Conservation (phyloP, 2,113 vertebrate species). For the Pantherophis guttatus region DNA sequence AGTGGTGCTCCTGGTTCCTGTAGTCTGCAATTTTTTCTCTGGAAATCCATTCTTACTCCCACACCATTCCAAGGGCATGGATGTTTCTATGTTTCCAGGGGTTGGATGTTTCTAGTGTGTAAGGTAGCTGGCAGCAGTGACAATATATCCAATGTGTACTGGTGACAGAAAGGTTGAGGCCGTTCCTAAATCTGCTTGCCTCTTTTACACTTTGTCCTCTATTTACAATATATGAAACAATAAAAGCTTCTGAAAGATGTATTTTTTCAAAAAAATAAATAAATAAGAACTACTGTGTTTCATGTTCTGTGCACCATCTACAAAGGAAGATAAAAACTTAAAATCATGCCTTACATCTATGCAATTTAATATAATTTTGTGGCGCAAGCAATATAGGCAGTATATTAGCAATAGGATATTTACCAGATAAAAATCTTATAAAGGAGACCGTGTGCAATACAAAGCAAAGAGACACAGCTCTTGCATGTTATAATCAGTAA, state of each 20-base stretch:
- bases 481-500: neutral
- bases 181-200: too few relatives aligned
- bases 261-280: too few relatives aligned
- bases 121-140: too few relatives aligned
- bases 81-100: too few relatives aligned
- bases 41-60: too few relatives aligned
- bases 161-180: too few relatives aligned
- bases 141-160: too few relatives aligned
- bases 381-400: neutral
- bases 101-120: too few relatives aligned
- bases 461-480: neutral
- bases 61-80: too few relatives aligned
- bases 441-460: neutral
- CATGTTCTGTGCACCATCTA: neutral
- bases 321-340: neutral
- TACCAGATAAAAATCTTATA: neutral
- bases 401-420: neutral
- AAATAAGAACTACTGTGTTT: neutral
- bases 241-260: neutral
- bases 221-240: neutral
- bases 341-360: neutral
- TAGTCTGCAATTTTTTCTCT: too few relatives aligned
- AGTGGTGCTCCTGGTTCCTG: too few relatives aligned
- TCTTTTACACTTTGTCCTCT: too few relatives aligned
- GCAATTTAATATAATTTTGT: neutral